Percentiles rank a stretch among this genome's conserved stretches.
These are phyloP conservation scores for Helleia helle DNA, from an alignment of 2,888 invertebrate species.

Conservation along the genomic window DNA sequence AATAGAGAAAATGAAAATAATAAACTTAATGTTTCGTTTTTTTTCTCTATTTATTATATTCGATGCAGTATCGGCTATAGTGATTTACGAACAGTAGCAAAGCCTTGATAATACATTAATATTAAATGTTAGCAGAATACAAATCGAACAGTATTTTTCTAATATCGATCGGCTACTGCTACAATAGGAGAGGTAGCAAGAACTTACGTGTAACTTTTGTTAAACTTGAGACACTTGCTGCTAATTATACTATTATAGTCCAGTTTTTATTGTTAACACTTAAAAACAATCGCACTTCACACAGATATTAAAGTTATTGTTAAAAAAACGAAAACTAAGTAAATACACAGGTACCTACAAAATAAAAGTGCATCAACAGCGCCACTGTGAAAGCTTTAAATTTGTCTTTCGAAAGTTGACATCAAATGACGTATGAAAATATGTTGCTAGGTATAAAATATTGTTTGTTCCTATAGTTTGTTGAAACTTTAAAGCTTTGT, in stretches of 20 bases:
- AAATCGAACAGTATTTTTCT: constrained; percentile 41
- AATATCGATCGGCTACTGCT: constrained; percentile 59
- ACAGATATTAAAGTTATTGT: constrained; percentile 29
- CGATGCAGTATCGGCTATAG: not conserved
- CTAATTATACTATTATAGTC: not conserved
- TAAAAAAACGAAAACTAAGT: constrained; percentile 28
- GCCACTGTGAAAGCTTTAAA: constrained; percentile 21
- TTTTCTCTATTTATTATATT: too few species aligned
- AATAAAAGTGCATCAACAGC: constrained; percentile 29
- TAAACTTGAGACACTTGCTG: constrained; percentile 11
- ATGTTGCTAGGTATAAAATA: not conserved
- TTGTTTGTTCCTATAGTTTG: too few species aligned
- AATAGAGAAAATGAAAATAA: too few species aligned
- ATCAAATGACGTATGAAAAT: not conserved
- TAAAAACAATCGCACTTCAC: constrained; percentile 20
- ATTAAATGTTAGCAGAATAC: constrained; percentile 38
- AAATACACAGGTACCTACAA: constrained; percentile 31
- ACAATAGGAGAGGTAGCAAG: constrained; percentile 25
- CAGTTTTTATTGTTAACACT: constrained; percentile 6
- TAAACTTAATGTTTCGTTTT: too few species aligned
- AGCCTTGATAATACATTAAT: too few species aligned
- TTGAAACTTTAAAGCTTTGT: too few species aligned
- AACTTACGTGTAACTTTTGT: constrained; percentile 23
- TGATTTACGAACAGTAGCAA: too few species aligned
- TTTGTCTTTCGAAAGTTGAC: constrained; percentile 12